A percentile compares a stretch with the other conserved stretches of the same genome.
Conservation (phyloP, 2,888 invertebrate genomes). For the Standfussiana lucernea region DNA sequence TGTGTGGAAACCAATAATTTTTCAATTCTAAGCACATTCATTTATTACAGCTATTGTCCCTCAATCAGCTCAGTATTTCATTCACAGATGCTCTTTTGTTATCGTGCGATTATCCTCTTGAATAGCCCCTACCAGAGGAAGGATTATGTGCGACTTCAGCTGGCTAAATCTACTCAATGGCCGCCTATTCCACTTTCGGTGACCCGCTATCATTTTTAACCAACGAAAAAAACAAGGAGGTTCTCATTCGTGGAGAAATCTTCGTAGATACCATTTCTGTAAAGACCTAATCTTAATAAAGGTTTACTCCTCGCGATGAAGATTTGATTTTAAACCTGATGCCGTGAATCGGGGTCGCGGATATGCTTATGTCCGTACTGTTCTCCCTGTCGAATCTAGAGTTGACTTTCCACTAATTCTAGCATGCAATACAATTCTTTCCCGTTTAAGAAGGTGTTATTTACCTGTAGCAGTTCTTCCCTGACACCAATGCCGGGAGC, state of each 20-base stretch:
- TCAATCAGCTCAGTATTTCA: slow-evolving; percentile 30
- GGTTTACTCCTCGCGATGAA: not conserved
- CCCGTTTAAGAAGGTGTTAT: slow-evolving; percentile 1
- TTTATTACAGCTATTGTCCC: slow-evolving; percentile 32
- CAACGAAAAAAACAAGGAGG: not conserved
- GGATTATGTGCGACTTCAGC: not conserved
- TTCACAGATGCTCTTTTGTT: slow-evolving; percentile 29
- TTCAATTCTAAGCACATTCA: slow-evolving; percentile 37
- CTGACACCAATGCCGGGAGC: slow-evolving; percentile 93
- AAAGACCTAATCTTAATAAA: not conserved
- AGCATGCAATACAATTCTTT: no score
- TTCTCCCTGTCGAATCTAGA: not conserved
- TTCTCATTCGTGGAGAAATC: not conserved
- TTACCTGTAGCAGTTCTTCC: slow-evolving; percentile 93
- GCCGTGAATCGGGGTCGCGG: not conserved
- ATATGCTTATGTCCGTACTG: not conserved
- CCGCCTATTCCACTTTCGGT: not conserved
- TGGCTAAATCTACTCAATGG: not conserved
- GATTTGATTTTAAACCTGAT: not conserved
- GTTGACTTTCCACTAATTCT: not conserved
- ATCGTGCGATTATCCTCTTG: not conserved
- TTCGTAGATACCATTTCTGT: not conserved
- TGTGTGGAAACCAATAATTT: slow-evolving; percentile 41
- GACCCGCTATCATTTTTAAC: not conserved
- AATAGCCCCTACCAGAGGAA: not conserved